Conservation (phyloP, 2,113 vertebrate species). For the Psittacula cyanocephala region DNA sequence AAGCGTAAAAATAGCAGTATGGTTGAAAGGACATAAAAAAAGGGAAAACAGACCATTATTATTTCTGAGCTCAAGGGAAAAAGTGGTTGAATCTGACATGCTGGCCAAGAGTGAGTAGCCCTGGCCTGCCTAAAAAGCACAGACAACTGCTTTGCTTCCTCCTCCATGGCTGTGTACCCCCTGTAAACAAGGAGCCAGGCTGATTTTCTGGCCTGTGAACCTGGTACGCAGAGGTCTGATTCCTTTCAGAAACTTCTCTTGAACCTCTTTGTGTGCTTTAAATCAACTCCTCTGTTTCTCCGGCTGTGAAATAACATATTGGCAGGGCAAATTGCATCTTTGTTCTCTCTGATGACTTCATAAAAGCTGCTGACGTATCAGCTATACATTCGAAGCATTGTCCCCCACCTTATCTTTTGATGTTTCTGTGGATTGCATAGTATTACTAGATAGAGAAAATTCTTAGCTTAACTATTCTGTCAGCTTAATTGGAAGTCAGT, state of each 20-base stretch:
- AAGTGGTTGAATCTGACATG: neutral
- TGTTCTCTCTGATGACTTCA: neutral
- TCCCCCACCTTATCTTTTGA: neutral
- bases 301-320: neutral
- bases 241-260: conserved; percentile 4
- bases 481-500: neutral
- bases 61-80: conserved; percentile 14
- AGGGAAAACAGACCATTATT: conserved; percentile 22
- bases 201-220: conserved; percentile 22
- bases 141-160: conserved; percentile 9
- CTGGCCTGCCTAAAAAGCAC: neutral
- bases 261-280: neutral
- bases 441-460: neutral
- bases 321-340: neutral
- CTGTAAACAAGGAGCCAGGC: neutral
- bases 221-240: neutral
- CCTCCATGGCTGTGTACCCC: neutral
- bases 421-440: neutral
- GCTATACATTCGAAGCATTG: neutral
- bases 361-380: neutral
- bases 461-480: neutral
- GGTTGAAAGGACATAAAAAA: conserved; percentile 24
- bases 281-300: neutral
- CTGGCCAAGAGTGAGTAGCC: neutral
- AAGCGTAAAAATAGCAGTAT: conserved; percentile 35